Evolutionary conservation across 2,888 invertebrate species (phyloP).

Genomic region (Rhamphomyia laevipes): DNA sequence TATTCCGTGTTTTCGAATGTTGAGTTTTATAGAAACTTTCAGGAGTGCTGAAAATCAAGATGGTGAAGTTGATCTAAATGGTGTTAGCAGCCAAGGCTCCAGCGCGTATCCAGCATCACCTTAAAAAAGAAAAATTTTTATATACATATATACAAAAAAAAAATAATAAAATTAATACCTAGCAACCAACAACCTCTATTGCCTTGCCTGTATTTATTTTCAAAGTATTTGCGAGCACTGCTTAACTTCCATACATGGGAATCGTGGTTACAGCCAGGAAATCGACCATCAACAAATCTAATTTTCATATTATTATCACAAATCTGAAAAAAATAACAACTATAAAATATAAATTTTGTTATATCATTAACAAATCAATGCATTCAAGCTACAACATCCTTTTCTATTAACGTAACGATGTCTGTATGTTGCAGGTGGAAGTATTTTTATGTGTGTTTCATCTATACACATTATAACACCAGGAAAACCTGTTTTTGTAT

Average conservation of each 20-base stretch:
- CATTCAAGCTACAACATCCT: too few relatives aligned
- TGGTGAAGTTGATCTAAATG: not conserved
- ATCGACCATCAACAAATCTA: not conserved
- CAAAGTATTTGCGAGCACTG: not conserved
- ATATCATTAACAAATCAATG: too few relatives aligned
- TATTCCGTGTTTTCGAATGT: not conserved
- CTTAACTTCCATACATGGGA: not conserved
- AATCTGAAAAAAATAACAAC: not conserved
- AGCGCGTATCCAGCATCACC: not conserved
- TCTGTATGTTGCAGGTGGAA: too few relatives aligned
- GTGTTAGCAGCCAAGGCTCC: not conserved
- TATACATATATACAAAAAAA: not conserved
- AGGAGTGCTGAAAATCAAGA: too few relatives aligned
- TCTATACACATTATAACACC: too few relatives aligned
- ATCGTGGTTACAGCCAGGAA: not conserved
- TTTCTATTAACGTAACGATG: too few relatives aligned
- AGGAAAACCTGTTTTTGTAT: too few relatives aligned
- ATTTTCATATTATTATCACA: not conserved
- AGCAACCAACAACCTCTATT: not conserved
- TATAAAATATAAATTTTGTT: too few relatives aligned
- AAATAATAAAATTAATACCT: not conserved
- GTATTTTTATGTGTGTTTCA: too few relatives aligned
- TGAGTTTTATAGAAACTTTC: not conserved
- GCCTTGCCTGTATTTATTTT: not conserved
- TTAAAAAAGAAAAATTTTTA: too few relatives aligned